Conservation (phyloP, 1,140 invertebrate genomes). For the Orussus abietinus region DNA sequence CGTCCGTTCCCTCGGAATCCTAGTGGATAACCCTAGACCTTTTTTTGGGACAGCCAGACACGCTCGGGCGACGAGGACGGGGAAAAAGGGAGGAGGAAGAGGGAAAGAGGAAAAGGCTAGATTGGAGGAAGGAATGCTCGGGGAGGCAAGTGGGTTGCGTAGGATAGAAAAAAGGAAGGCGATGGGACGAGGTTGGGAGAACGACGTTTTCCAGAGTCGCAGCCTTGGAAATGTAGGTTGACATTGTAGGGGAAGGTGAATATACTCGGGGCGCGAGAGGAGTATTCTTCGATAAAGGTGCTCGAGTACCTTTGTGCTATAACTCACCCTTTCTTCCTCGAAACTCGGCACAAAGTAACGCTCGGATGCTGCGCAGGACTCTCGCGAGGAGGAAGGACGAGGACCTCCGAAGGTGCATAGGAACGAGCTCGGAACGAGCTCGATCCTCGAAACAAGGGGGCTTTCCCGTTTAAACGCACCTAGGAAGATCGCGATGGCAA, state of each 20-base stretch:
- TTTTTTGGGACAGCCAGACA: too few species aligned
- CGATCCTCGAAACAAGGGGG: too few species aligned
- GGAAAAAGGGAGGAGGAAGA: constrained; percentile 13
- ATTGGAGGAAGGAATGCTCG: constrained; percentile 12
- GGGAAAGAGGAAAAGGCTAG: constrained; percentile 5
- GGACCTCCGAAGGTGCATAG: too few species aligned
- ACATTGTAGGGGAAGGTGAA: constrained; percentile 29
- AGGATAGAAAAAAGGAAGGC: constrained; percentile 11
- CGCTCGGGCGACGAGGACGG: constrained; percentile 11
- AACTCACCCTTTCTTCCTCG: constrained; percentile 14
- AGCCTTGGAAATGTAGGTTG: constrained; percentile 37
- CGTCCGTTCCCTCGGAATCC: too few species aligned
- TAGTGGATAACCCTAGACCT: too few species aligned
- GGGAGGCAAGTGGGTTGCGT: constrained; percentile 9
- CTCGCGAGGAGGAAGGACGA: too few species aligned
- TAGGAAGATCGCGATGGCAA: too few species aligned
- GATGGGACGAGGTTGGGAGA: constrained; percentile 10
- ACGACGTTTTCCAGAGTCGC: constrained; percentile 22
- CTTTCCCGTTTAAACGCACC: too few species aligned
- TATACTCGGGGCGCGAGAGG: constrained; percentile 36
- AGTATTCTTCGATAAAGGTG: constrained; percentile 41
- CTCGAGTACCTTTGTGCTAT: constrained; percentile 31
- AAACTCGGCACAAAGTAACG: too few species aligned
- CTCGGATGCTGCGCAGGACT: too few species aligned
- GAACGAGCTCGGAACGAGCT: too few species aligned